Evolutionary conservation across 2,113 vertebrate species (phyloP).

Genomic region (Siniperca knerii): DNA sequence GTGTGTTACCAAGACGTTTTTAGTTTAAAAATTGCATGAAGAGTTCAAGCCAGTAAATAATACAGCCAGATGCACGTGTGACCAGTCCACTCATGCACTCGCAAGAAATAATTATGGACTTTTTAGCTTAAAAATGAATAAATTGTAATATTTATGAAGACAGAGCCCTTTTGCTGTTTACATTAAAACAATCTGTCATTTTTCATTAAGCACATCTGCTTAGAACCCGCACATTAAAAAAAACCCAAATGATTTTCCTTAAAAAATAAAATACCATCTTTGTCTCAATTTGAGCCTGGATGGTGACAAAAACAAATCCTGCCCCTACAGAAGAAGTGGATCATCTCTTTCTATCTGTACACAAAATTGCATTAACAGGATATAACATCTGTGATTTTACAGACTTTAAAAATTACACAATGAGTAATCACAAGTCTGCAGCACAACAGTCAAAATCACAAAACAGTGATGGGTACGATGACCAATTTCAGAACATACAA

Average conservation of each 20-base stretch:
- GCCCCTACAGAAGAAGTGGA: background rate
- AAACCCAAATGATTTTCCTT: background rate
- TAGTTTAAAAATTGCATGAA: background rate
- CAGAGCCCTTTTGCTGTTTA: background rate
- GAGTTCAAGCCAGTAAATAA: background rate
- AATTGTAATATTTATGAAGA: background rate
- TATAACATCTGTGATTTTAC: slow-evolving; percentile 3
- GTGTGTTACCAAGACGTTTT: background rate
- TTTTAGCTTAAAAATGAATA: background rate
- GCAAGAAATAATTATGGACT: background rate
- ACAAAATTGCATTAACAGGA: background rate
- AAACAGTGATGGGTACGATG: background rate
- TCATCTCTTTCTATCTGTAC: background rate
- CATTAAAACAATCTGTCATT: background rate
- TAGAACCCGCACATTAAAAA: background rate
- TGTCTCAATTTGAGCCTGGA: background rate
- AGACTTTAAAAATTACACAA: slow-evolving; percentile 5
- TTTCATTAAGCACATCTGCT: background rate
- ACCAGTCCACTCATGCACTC: background rate
- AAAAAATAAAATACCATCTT: background rate
- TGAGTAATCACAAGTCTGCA: slow-evolving; percentile 49
- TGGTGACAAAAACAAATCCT: background rate
- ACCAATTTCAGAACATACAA: background rate
- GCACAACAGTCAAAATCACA: slow-evolving; percentile 33
- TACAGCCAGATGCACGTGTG: background rate